Conservation (phyloP, 2,888 invertebrate genomes). For the Hymenopus coronatus region DNA sequence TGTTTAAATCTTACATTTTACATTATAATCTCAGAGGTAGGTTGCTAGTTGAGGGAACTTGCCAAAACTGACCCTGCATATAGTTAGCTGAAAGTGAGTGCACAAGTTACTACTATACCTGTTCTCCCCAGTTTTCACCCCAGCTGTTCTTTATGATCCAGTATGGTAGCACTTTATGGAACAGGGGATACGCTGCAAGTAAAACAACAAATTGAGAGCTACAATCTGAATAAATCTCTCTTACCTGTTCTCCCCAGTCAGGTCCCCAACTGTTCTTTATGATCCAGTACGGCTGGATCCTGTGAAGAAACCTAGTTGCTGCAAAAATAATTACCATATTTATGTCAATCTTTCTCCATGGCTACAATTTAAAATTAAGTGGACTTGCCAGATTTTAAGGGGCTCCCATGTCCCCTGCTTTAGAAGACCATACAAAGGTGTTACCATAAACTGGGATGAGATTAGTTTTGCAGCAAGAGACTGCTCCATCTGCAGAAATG, state of each 20-base stretch:
- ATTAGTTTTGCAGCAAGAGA: too few relatives aligned
- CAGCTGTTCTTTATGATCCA: slow-evolving; percentile 97
- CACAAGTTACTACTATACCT: slow-evolving; percentile 43
- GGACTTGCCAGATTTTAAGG: too few relatives aligned
- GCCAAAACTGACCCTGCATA: too few relatives aligned
- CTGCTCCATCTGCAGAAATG: too few relatives aligned
- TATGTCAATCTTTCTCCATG: too few relatives aligned
- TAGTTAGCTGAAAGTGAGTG: neutral
- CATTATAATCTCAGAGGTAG: too few relatives aligned
- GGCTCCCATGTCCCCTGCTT: too few relatives aligned
- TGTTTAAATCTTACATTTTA: too few relatives aligned
- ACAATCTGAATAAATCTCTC: slow-evolving; percentile 1
- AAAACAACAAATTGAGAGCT: slow-evolving; percentile 26
- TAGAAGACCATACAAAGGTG: too few relatives aligned
- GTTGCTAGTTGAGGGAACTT: too few relatives aligned
- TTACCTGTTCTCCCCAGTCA: slow-evolving; percentile 79
- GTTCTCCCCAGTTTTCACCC: slow-evolving; percentile 88
- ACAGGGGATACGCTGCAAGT: slow-evolving; percentile 70
- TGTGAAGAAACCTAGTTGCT: slow-evolving; percentile 78
- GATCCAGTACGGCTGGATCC: slow-evolving; percentile 83
- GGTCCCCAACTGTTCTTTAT: slow-evolving; percentile 94
- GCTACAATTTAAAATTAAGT: too few relatives aligned
- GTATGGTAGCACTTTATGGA: slow-evolving; percentile 78
- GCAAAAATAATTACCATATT: slow-evolving; percentile 43
- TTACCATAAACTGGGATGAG: too few relatives aligned